Base-by-base conservation (phyloP, 2,113 vertebrate species). In the Odocoileus hemionus region DNA sequence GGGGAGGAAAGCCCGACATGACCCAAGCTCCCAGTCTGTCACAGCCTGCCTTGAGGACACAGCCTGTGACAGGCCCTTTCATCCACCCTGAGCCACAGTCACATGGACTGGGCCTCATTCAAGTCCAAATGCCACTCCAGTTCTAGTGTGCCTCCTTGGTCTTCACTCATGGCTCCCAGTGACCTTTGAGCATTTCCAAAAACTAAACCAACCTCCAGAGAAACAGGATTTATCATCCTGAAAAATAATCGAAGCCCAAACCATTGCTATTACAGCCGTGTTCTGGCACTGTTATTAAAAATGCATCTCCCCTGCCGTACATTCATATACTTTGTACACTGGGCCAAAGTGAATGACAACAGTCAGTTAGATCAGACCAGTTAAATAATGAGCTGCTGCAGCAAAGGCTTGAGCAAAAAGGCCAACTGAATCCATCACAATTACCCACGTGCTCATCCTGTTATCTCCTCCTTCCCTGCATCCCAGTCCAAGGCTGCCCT, bases 121-220 rank as follows among this genome's bases (percentile, higher is more conserved):
- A 33, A 7, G 17, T 60, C 15, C 84, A 94, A 90, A 85, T 30
- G 36, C 50, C 60, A 33, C 14, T 85, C 17, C 26, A 4, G 2
- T 43, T 83, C n/a, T 21, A 15, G 30, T 16, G 36, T 16, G 6
- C 86, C 84, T 88, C 60, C 76, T 52, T 33, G 45, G 39, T 85
- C 60, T 57, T 92, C 61, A 86, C 78, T 54, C 21, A 14, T 23
- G 50, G 70, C 19, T 83, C 45, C 43, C 43, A 39, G 19, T 74
- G 64, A 87, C 52, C 57, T 96, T 39, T 61, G 76, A 74, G 26
- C 33, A 26, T 43, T 93, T 94, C 64, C 52, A 94, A 89, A 96
- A 96, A 60, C 60, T 26, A 89, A 95, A 50, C n/a, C 93, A 87
- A 36, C 39, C 47, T 54, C 86, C 76, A 85, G 84, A 95, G 43